phyloP scores from a whole-genome alignment of 2,797 vertebrate species.

The Siniperca undulata region DNA sequence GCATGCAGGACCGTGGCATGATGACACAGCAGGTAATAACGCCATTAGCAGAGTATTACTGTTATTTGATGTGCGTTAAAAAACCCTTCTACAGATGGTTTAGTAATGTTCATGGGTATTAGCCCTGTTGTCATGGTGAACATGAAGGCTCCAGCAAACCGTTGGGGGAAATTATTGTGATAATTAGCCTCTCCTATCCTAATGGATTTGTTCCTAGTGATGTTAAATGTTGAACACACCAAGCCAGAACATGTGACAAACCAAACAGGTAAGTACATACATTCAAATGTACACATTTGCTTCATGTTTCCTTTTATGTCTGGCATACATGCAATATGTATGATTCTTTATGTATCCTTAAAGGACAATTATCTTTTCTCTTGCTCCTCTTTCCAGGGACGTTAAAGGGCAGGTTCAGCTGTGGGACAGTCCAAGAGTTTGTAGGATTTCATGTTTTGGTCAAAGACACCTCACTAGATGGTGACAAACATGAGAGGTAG shows the following conservation, averaged over 20 bases:
- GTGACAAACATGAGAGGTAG: neutral
- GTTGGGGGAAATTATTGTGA: constrained; percentile 59
- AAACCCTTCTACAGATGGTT: constrained; percentile 76
- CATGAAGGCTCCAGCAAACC: constrained; percentile 61
- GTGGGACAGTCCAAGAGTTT: neutral
- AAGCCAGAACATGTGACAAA: constrained; percentile 13
- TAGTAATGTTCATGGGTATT: constrained; percentile 78
- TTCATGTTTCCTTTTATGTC: constrained; percentile 19
- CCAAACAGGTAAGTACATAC: constrained; percentile 17
- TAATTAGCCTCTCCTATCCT: constrained; percentile 69
- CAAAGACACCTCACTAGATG: neutral
- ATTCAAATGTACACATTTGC: neutral
- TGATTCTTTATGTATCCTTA: neutral
- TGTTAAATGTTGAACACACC: constrained; percentile 51
- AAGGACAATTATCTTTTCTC: neutral
- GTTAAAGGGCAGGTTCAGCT: neutral
- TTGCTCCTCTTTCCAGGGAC: neutral
- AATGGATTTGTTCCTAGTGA: constrained; percentile 69
- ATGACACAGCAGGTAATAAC: constrained; percentile 80
- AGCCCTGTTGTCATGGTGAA: constrained; percentile 76
- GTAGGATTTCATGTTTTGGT: neutral
- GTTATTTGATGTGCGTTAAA: constrained; percentile 78
- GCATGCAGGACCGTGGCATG: constrained; percentile 65
- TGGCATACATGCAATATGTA: neutral
- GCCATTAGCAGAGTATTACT: constrained; percentile 77